Conservation (phyloP, 2,888 invertebrate genomes). For the Nymphalis urticae region DNA sequence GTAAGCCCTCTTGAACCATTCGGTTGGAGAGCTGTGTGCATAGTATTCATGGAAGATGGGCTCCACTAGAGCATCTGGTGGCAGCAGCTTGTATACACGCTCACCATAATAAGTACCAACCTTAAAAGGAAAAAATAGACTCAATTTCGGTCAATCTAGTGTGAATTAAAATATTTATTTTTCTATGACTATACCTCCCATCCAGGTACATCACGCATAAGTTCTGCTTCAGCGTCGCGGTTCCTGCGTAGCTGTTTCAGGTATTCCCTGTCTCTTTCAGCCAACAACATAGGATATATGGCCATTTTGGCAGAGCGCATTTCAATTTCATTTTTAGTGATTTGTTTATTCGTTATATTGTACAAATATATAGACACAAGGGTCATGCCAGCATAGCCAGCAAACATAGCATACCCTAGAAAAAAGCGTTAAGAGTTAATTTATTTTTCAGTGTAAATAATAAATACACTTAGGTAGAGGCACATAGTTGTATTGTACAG, state of each 20-base stretch:
- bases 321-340: conserved; percentile 84
- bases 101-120: conserved; percentile 94
- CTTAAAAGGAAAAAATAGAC: conserved; percentile 48
- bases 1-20: conserved; percentile 76
- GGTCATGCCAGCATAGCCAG: conserved; percentile 83
- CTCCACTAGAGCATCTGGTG: conserved; percentile 83
- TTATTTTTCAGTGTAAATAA: too few species aligned
- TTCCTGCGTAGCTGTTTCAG: conserved; percentile 90
- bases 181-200: conserved; percentile 84
- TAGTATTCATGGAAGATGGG: conserved; percentile 87
- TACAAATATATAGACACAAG: conserved; percentile 82
- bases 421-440: conserved; percentile 28
- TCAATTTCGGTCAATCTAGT: background rate
- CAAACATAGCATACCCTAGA: conserved; percentile 84
- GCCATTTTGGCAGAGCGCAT: conserved; percentile 89
- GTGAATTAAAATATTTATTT: background rate
- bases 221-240: conserved; percentile 90
- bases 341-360: conserved; percentile 74
- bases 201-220: conserved; percentile 94
- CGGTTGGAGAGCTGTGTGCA: conserved; percentile 81
- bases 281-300: conserved; percentile 87
- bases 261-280: conserved; percentile 92
- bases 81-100: conserved; percentile 87
- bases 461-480: background rate
- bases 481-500: background rate